These are phyloP conservation scores for Sanderia malayensis DNA, from an alignment of 30 jellyfish, hydroid and myxozoan species.

Conservation along the genomic window DNA sequence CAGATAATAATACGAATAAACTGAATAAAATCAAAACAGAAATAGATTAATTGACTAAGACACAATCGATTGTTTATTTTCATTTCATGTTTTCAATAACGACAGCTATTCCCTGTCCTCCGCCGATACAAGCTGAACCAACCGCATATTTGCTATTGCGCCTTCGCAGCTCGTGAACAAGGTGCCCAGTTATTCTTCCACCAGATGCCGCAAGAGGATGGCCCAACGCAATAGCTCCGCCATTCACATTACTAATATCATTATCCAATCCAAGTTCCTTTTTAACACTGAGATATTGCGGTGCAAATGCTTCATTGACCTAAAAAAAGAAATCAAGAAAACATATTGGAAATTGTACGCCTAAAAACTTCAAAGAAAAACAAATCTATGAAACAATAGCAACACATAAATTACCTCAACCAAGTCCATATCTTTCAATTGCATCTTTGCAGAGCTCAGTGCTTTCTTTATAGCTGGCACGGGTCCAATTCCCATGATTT, in stretches of 20 bases:
- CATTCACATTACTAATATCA: conserved; percentile 67
- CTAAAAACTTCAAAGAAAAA: no score
- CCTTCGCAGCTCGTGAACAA: conserved; percentile 80
- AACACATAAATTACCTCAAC: no score
- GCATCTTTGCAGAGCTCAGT: conserved; percentile 55
- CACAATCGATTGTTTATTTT: no score
- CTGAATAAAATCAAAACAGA: no score
- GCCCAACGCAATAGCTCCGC: conserved; percentile 98
- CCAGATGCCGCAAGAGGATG: conserved; percentile 96
- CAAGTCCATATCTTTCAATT: conserved; percentile 77
- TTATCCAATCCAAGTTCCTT: conserved; percentile 82
- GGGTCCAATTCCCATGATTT: conserved; percentile 97
- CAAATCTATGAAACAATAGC: no score
- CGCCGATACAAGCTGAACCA: conserved; percentile 98
- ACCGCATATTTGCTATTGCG: conserved; percentile 72
- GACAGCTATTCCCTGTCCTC: conserved; percentile 97
- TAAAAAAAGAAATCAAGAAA: no score
- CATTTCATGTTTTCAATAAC: conserved; percentile 70
- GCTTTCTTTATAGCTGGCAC: conserved; percentile 81
- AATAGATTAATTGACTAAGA: no score
- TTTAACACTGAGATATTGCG: conserved; percentile 84
- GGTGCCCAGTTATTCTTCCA: conserved; percentile 79
- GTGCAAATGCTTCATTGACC: conserved; percentile 97
- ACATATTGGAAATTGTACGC: no score
- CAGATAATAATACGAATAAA: no score